Evolutionary conservation across 1,140 invertebrate genomes (phyloP).

Genomic region (Diachasma alloeum): DNA sequence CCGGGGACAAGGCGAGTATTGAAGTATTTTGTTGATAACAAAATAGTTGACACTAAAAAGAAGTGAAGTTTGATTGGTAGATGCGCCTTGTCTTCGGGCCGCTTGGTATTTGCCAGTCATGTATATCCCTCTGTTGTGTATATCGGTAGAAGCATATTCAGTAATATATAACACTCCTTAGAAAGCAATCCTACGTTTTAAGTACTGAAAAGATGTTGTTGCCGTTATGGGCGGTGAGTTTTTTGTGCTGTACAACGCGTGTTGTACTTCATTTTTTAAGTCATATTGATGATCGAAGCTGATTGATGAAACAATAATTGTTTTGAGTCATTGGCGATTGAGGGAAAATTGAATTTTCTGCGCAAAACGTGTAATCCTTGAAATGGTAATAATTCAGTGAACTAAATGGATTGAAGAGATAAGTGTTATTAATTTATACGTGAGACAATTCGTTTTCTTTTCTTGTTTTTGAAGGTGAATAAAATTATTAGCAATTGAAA

Average conservation of each 20-base stretch:
- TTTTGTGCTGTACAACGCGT: not conserved
- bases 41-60: not conserved
- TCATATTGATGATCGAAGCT: not conserved
- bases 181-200: slow-evolving; percentile 34
- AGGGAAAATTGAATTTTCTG: not conserved
- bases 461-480: not conserved
- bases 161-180: slow-evolving; percentile 48
- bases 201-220: slow-evolving; percentile 10
- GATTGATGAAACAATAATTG: not conserved
- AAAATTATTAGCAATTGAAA: not conserved
- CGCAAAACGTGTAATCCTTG: not conserved
- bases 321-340: not conserved
- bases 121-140: slow-evolving; percentile 50
- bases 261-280: not conserved
- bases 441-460: not conserved
- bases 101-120: not conserved
- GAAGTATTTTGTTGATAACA: not conserved
- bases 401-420: slow-evolving; percentile 2
- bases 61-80: not conserved
- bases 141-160: slow-evolving; percentile 57
- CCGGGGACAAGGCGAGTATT: not conserved
- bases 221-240: not conserved
- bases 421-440: not conserved
- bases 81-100: not conserved
- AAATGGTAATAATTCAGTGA: not conserved